Evolutionary conservation across 2,888 invertebrate species (phyloP).

Genomic region (Cheilosia variabilis): DNA sequence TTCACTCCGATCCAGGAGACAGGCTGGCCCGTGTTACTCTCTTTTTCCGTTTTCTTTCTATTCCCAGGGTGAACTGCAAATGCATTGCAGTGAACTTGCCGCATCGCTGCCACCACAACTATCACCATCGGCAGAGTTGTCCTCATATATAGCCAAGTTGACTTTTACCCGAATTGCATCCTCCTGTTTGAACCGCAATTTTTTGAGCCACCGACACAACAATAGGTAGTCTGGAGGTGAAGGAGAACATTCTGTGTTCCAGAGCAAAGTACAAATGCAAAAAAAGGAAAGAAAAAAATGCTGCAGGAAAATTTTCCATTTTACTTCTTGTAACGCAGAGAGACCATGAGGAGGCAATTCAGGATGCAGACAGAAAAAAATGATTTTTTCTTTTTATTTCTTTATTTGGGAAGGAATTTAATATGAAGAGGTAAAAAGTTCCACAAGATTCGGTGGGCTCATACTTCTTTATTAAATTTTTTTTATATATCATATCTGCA

Average conservation of each 20-base stretch:
- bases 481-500: too few species aligned
- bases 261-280: background rate
- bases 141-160: background rate
- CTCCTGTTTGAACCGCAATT: slow-evolving; percentile 18
- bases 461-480: too few species aligned
- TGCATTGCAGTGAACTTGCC: slow-evolving; percentile 59
- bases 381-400: too few species aligned
- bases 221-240: slow-evolving; percentile 36
- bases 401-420: slow-evolving; percentile 15
- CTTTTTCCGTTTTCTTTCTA: background rate
- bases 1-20: slow-evolving; percentile 55
- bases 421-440: slow-evolving; percentile 44
- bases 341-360: too few species aligned
- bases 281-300: too few species aligned
- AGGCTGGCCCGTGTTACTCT: slow-evolving; percentile 16
- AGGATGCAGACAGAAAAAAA: too few species aligned
- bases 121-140: background rate
- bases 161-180: too few species aligned
- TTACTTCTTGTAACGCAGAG: too few species aligned
- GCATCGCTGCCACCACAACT: slow-evolving; percentile 34
- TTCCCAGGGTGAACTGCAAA: slow-evolving; percentile 51
- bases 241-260: slow-evolving; percentile 23
- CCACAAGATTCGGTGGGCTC: background rate
- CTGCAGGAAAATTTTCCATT: too few species aligned
- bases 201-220: slow-evolving; percentile 35